These are phyloP conservation scores for Phoeniculus purpureus DNA, from an alignment of 2,797 vertebrate species.

Conservation along the genomic window DNA sequence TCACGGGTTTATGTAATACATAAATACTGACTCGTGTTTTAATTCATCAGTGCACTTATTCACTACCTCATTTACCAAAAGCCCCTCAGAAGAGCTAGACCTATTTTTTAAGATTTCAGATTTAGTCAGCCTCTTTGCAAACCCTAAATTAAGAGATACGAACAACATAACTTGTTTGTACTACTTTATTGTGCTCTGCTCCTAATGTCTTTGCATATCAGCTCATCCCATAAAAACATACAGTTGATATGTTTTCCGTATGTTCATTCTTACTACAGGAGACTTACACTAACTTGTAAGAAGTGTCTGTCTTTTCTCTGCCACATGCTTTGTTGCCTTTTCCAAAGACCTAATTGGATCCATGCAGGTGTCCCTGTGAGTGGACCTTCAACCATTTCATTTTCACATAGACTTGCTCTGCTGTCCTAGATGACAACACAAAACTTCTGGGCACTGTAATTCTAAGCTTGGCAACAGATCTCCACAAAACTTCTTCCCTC, in stretches of 20 bases:
- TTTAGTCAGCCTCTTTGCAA: not conserved
- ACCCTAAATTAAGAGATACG: not conserved
- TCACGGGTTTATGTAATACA: not conserved
- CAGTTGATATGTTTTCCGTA: not conserved
- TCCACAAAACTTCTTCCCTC: not conserved
- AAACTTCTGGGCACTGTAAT: not conserved
- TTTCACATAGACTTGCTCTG: not conserved
- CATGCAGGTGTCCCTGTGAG: not conserved
- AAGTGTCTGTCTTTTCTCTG: not conserved
- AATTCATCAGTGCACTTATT: not conserved
- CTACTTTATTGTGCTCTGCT: not conserved
- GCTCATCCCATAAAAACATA: not conserved
- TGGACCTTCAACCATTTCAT: not conserved
- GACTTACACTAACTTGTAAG: no score
- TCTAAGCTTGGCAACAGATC: not conserved
- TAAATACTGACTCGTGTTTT: not conserved
- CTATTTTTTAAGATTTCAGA: not conserved
- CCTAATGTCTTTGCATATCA: not conserved
- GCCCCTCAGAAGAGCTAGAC: not conserved
- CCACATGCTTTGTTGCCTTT: not conserved
- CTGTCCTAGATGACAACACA: not conserved
- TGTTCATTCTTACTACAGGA: not conserved
- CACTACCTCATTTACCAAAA: not conserved
- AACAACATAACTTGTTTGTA: not conserved
- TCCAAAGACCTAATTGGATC: not conserved